phyloP scores from a whole-genome alignment of 2,797 vertebrate genomes.

The Ficedula albicollis region DNA sequence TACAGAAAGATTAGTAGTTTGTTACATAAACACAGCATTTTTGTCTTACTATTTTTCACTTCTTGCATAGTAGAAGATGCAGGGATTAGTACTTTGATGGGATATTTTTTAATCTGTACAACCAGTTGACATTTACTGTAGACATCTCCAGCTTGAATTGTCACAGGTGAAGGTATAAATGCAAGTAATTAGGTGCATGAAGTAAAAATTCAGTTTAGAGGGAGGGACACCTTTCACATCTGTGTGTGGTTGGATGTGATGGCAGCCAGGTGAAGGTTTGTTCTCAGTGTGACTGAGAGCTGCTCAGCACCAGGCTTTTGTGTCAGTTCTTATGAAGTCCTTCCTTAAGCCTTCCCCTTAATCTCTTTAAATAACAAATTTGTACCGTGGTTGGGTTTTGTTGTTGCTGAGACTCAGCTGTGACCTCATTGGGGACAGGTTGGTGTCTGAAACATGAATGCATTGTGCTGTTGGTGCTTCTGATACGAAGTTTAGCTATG shows the following conservation, averaged over 20 bases:
- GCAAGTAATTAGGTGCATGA: background rate
- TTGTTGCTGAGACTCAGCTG: background rate
- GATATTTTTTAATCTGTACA: background rate
- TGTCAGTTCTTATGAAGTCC: background rate
- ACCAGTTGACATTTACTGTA: background rate
- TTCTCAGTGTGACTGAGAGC: background rate
- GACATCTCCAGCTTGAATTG: background rate
- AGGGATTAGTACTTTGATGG: background rate
- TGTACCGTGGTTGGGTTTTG: background rate
- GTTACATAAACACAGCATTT: background rate
- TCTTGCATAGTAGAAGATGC: background rate
- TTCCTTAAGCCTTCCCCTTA: background rate
- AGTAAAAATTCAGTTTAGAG: background rate
- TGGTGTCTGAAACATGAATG: rapidly evolving
- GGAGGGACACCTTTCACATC: background rate
- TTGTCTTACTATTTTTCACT: background rate
- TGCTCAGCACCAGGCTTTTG: background rate
- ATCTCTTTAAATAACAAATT: background rate
- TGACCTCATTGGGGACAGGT: background rate
- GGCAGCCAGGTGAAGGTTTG: background rate
- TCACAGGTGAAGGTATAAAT: background rate
- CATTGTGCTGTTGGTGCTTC: background rate
- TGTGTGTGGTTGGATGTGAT: background rate
- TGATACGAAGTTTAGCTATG: background rate
- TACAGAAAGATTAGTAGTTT: background rate